A percentile compares a stretch with the other conserved stretches of the same genome.
phyloP scores from a whole-genome alignment of 53 echinoderm and acorn worm genomes.

The Echinometra lucunter region DNA sequence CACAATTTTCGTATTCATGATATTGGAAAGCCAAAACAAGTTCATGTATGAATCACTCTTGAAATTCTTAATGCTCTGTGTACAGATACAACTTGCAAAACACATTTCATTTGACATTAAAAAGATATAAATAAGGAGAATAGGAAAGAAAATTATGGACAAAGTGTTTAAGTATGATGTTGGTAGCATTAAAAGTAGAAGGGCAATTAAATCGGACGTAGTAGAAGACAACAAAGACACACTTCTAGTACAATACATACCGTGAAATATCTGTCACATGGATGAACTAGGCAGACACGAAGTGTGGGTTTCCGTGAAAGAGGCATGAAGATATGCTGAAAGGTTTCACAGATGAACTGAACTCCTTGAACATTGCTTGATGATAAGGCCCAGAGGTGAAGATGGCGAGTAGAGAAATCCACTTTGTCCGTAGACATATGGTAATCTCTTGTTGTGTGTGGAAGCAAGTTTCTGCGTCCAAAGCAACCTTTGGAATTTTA shows the following conservation, averaged over 20 bases:
- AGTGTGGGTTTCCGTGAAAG: neutral
- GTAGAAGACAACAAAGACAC: too few species aligned
- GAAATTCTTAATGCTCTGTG: too few species aligned
- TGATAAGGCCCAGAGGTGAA: neutral
- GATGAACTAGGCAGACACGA: neutral
- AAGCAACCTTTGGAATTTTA: neutral
- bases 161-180: too few species aligned
- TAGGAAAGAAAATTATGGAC: too few species aligned
- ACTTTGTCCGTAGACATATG: neutral
- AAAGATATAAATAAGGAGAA: too few species aligned
- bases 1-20: too few species aligned
- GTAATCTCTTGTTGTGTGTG: neutral
- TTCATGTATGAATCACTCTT: too few species aligned
- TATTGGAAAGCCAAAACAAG: too few species aligned
- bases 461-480: neutral
- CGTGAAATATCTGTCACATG: neutral
- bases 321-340: neutral
- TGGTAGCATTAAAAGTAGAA: too few species aligned
- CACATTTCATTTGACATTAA: too few species aligned
- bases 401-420: neutral
- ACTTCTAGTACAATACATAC: neutral
- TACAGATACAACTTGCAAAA: too few species aligned
- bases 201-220: too few species aligned
- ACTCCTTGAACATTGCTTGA: neutral
- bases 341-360: neutral